A percentile compares a stretch with the other conserved stretches of the same genome.
phyloP scores from a whole-genome alignment of 2,797 vertebrate genomes.

The Amphiprion clarkii region DNA sequence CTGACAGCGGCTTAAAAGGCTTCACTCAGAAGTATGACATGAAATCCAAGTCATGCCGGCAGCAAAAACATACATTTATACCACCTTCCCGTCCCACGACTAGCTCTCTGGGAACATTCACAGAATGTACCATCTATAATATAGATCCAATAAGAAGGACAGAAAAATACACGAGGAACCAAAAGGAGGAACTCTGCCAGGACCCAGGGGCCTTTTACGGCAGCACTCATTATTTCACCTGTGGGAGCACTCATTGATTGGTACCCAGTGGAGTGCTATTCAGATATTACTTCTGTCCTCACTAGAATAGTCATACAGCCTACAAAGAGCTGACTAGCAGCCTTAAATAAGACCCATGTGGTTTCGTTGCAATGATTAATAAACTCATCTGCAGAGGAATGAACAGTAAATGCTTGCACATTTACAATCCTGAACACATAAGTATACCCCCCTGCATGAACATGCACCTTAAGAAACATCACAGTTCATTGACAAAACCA shows the following conservation, averaged over 20 bases:
- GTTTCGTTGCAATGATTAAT: slow-evolving; percentile 46
- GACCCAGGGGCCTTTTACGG: slow-evolving; percentile 45
- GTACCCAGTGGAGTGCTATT: slow-evolving; percentile 36
- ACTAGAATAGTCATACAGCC: slow-evolving; percentile 38
- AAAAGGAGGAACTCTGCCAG: slow-evolving; percentile 44
- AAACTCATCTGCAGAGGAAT: slow-evolving; percentile 14
- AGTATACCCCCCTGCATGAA: background rate
- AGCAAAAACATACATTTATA: slow-evolving; percentile 26
- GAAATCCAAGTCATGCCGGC: slow-evolving; percentile 12
- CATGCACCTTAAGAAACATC: background rate
- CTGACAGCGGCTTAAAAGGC: slow-evolving; percentile 20
- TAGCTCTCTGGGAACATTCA: slow-evolving; percentile 5
- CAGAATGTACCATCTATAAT: slow-evolving; percentile 33
- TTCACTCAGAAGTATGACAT: slow-evolving; percentile 24
- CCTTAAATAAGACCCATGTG: slow-evolving; percentile 38
- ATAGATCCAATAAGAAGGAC: slow-evolving; percentile 50
- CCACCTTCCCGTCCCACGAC: background rate
- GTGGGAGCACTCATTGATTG: slow-evolving; percentile 60
- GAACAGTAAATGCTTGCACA: slow-evolving; percentile 20
- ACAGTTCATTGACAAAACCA: slow-evolving; percentile 39
- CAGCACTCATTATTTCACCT: slow-evolving; percentile 60
- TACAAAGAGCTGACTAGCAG: slow-evolving; percentile 47
- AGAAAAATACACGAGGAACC: slow-evolving; percentile 56
- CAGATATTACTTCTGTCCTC: slow-evolving; percentile 34
- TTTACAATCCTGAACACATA: slow-evolving; percentile 3